phyloP scores from a whole-genome alignment of 2,888 invertebrate genomes.

The Temnothorax unifasciatus region DNA sequence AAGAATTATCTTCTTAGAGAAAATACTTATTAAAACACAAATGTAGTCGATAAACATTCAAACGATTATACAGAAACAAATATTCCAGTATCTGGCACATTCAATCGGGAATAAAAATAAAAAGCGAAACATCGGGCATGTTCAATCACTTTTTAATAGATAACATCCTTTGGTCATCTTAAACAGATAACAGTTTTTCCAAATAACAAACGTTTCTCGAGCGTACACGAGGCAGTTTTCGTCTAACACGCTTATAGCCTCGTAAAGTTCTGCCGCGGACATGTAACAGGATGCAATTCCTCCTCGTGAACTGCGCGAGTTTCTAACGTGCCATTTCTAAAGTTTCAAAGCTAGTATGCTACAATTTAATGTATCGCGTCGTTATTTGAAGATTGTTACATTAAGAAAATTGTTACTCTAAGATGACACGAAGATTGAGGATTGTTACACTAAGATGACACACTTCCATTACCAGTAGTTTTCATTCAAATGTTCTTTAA shows the following conservation, averaged over 20 bases:
- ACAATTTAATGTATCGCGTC: slow-evolving; percentile 47
- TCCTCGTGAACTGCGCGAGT: slow-evolving; percentile 33
- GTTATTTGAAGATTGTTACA: slow-evolving; percentile 51
- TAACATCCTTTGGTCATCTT: slow-evolving; percentile 8
- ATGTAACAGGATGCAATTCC: slow-evolving; percentile 47
- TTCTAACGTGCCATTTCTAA: slow-evolving; percentile 51
- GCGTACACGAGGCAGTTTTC: slow-evolving; percentile 33
- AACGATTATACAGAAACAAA: neutral
- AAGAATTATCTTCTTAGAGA: neutral
- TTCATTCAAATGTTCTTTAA: slow-evolving; percentile 29
- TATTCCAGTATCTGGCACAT: neutral
- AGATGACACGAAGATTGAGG: slow-evolving; percentile 12
- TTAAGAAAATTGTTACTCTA: slow-evolving; percentile 38
- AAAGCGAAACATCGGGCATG: neutral
- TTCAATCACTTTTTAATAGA: neutral
- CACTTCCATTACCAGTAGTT: slow-evolving; percentile 11
- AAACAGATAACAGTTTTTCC: slow-evolving; percentile 20
- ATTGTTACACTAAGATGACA: slow-evolving; percentile 16
- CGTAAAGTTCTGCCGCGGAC: slow-evolving; percentile 43
- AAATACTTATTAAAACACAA: neutral
- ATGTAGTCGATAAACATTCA: neutral
- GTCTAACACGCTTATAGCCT: slow-evolving; percentile 40
- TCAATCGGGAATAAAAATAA: neutral
- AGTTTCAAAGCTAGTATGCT: slow-evolving; percentile 43
- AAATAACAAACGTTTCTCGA: slow-evolving; percentile 28